Evolutionary conservation across 2,797 vertebrate genomes (phyloP).

Genomic region (Lagothrix lagotricha): DNA sequence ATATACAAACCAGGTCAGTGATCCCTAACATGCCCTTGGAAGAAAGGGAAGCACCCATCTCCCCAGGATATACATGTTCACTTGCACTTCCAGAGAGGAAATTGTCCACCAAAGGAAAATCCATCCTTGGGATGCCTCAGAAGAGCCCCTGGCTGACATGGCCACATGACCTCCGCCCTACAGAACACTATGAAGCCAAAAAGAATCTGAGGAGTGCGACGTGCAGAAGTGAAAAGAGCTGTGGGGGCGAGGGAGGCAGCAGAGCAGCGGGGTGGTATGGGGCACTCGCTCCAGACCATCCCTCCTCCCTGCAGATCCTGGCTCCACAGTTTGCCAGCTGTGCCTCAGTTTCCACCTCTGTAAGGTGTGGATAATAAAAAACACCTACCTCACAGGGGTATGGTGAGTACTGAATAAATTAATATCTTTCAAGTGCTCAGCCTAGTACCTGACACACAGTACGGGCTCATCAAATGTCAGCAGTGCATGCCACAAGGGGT

Average conservation of each 20-base stretch:
- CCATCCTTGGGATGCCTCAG: not conserved
- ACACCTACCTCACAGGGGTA: no score
- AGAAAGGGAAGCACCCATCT: not conserved
- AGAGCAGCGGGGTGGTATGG: not conserved
- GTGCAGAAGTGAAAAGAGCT: not conserved
- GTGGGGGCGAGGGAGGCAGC: accelerated
- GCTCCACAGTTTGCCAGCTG: not conserved
- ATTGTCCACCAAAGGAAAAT: not conserved
- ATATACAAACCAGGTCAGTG: not conserved
- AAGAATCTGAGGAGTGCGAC: accelerated
- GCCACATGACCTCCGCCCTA: not conserved
- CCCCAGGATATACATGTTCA: not conserved
- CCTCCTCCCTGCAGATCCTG: not conserved
- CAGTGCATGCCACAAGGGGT: not conserved
- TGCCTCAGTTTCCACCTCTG: not conserved
- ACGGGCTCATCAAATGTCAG: not conserved
- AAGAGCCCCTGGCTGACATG: not conserved
- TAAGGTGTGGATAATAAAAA: not conserved
- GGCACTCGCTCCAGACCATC: not conserved
- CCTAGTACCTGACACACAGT: not conserved
- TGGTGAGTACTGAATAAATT: not conserved
- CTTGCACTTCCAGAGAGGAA: not conserved
- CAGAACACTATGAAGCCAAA: not conserved
- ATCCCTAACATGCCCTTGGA: not conserved
- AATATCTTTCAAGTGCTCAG: not conserved